Base-by-base conservation (phyloP, 2,113 vertebrate species). In the Notarius lentiginosus region DNA sequence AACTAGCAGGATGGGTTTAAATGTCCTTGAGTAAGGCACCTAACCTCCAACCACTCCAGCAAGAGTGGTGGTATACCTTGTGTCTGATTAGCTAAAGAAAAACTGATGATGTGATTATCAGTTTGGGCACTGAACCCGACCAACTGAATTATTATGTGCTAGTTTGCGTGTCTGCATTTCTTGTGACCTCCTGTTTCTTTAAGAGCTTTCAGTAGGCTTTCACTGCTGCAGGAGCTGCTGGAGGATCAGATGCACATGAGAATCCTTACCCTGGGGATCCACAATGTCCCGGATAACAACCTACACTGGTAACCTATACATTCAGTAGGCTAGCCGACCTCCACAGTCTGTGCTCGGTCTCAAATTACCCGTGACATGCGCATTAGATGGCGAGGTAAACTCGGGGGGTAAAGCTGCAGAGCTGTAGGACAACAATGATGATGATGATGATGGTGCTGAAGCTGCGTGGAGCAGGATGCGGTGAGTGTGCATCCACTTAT, bases 301-400 rank as follows among this genome's bases (percentile, higher is more conserved):
- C 15, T 55, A 83, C 24, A 55, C n/a, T 83, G 1, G 41, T n/a
- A 70, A 20, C 24, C 22, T 68, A 68, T 68, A 68, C n/a, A 68
- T 66, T 83, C 49, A 70, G 20, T 66, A 81, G 0, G 10, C 30
- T 47, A 12, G 17, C 27, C 27, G 77, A 80, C 27, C 77, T 80
- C 77, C n/a, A 60, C 55, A 58, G 27, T 41, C 79, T 81, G 79
- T 41, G 30, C 79, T 61, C 61, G 56, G 79, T 10, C 56, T 70
- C 41, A 55, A 20, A 83, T 68, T 83, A 66, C 41, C 63, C 82
- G n/a, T 83, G 82, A 68, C 61, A 68, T 83, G 82, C 61, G 61
- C 47, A 83, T 70, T 66, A 83, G 61, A 83, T 55, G 22, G 7
- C 20, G 11, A n/a, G 22, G 22, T 58, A 22, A 56, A 56, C 27